A percentile compares a stretch with the other conserved stretches of the same genome.
These are phyloP conservation scores for Alcedo quadribrachys DNA, from an alignment of 2,797 vertebrate species.

Conservation along the genomic window DNA sequence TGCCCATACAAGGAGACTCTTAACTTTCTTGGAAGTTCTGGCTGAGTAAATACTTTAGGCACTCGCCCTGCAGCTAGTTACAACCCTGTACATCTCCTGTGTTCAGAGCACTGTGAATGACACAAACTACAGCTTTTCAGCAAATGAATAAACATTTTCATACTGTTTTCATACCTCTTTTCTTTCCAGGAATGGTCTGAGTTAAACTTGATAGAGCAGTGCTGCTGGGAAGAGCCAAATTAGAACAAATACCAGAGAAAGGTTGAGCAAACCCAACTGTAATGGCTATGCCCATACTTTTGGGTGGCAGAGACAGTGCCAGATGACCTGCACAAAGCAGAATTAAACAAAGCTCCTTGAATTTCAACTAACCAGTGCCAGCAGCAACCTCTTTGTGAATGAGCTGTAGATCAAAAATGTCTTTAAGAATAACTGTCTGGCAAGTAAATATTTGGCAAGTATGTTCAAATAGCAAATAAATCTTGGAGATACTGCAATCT, in stretches of 20 bases:
- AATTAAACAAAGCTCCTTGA: neutral
- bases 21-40: neutral
- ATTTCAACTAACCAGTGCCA: neutral
- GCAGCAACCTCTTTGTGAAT: neutral
- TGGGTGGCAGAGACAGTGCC: neutral
- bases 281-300: neutral
- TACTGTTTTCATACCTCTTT: neutral
- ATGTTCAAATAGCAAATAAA: conserved; percentile 3
- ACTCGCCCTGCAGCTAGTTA: neutral
- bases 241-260: neutral
- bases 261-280: neutral
- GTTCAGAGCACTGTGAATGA: neutral
- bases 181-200: neutral
- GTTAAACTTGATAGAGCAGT: neutral
- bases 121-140: neutral
- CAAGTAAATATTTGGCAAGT: conserved; percentile 49
- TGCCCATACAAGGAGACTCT: neutral
- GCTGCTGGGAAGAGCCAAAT: neutral
- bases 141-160: neutral
- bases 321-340: neutral
- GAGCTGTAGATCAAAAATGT: neutral
- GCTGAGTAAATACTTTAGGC: neutral
- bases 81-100: neutral
- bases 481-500: conserved; percentile 1
- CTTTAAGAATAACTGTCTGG: conserved; percentile 20